Evolutionary conservation across 2,797 vertebrate species (phyloP).

Genomic region (Menidia menidia): DNA sequence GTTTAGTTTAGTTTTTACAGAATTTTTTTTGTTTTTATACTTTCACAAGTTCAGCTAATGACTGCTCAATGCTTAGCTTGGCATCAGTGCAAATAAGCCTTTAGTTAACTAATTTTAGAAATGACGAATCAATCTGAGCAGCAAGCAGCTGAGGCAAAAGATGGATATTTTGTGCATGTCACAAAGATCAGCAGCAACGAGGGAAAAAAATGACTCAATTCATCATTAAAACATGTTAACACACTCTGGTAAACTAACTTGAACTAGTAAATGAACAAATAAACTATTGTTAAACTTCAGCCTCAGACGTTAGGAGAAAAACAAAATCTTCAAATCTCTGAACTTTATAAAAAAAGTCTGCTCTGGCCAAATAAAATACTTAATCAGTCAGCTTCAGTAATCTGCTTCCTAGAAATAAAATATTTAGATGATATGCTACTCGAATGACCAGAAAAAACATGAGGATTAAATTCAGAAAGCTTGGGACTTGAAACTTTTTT

Average conservation of each 20-base stretch:
- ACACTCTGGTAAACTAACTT: too few relatives aligned
- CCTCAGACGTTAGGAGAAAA: neutral
- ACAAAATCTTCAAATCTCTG: neutral
- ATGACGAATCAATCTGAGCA: too few relatives aligned
- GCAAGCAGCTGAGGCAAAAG: too few relatives aligned
- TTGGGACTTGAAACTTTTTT: neutral
- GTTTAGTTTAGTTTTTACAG: too few relatives aligned
- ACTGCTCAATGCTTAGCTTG: neutral
- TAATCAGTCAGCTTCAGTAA: neutral
- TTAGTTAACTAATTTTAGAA: too few relatives aligned
- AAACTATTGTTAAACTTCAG: neutral
- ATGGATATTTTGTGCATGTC: too few relatives aligned
- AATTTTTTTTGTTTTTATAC: too few relatives aligned
- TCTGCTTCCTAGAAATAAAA: neutral
- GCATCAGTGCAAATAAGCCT: neutral
- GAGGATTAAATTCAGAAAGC: neutral
- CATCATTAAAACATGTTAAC: too few relatives aligned
- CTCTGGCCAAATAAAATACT: neutral
- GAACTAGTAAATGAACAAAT: too few relatives aligned
- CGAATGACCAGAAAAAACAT: neutral
- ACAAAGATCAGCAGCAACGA: too few relatives aligned
- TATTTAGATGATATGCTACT: neutral
- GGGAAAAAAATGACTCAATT: too few relatives aligned
- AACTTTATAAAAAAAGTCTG: neutral
- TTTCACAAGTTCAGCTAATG: neutral